Percentiles rank a stretch among this genome's conserved stretches.
phyloP scores from a whole-genome alignment of 2,888 invertebrate species.

The Petrophora chlorosata region DNA sequence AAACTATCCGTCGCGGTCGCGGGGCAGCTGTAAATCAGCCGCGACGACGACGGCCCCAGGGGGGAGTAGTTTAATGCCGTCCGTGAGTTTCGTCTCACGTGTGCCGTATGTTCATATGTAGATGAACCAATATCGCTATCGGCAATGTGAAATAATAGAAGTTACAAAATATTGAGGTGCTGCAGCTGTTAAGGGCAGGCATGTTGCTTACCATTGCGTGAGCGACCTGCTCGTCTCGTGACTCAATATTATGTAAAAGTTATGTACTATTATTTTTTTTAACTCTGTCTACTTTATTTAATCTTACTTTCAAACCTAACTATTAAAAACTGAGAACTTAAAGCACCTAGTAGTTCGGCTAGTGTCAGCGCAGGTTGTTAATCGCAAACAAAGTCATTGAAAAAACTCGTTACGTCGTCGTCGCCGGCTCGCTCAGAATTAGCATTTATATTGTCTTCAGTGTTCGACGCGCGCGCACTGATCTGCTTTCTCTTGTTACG shows the following conservation, averaged over 20 bases:
- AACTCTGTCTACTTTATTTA: too few relatives aligned
- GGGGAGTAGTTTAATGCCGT: not conserved
- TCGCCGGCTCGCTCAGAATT: conserved; percentile 38
- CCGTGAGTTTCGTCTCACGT: not conserved
- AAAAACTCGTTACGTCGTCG: conserved; percentile 49
- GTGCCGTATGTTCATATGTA: conserved; percentile 15
- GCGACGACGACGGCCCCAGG: not conserved
- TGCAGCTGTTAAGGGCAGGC: too few relatives aligned
- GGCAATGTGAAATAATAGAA: too few relatives aligned
- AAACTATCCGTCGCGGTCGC: conserved; percentile 39
- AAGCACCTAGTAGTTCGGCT: not conserved
- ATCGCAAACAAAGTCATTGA: conserved; percentile 52
- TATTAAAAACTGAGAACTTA: not conserved
- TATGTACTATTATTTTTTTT: too few relatives aligned
- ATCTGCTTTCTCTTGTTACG: not conserved
- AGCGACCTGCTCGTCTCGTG: too few relatives aligned
- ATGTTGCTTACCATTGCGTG: too few relatives aligned
- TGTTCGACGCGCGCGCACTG: conserved; percentile 44
- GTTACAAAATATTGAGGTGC: too few relatives aligned
- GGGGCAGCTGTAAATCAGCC: conserved; percentile 15
- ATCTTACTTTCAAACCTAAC: too few relatives aligned
- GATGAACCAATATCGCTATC: too few relatives aligned
- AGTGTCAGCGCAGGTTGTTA: conserved; percentile 36
- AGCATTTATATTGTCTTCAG: conserved; percentile 59
- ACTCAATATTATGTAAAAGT: too few relatives aligned